Evolutionary conservation across 2,888 invertebrate species (phyloP).

Genomic region (Trachelus tabidus): DNA sequence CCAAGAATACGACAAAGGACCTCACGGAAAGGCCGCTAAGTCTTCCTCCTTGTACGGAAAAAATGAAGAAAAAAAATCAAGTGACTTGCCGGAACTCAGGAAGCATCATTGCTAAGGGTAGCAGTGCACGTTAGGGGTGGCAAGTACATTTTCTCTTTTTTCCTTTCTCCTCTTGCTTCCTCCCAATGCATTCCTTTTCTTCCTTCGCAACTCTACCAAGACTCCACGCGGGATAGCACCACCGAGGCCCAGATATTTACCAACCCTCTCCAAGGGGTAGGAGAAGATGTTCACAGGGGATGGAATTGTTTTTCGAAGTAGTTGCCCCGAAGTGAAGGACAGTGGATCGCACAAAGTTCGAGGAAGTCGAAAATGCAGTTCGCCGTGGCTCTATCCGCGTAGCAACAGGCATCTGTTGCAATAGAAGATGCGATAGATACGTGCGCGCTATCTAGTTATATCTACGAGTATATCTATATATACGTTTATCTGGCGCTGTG

Average conservation of each 20-base stretch:
- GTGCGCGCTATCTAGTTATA: conserved; percentile 36
- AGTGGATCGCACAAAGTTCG: conserved; percentile 12
- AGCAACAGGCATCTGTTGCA: conserved; percentile 65
- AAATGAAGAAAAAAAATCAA: not conserved
- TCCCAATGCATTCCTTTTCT: not conserved
- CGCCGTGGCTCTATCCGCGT: conserved; percentile 47
- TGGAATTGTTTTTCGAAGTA: not conserved
- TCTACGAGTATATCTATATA: conserved; percentile 16
- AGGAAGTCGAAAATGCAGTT: conserved; percentile 44
- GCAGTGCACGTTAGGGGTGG: not conserved
- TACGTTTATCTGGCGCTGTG: not conserved
- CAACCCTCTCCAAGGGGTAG: not conserved
- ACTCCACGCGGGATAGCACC: not conserved
- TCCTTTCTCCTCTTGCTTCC: not conserved
- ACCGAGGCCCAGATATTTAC: not conserved
- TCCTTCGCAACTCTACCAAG: not conserved
- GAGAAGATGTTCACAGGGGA: not conserved
- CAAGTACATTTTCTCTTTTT: not conserved
- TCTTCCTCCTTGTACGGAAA: not conserved
- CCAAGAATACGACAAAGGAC: not conserved
- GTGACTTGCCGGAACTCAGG: not conserved
- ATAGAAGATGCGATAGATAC: conserved; percentile 57
- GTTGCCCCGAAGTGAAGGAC: not conserved
- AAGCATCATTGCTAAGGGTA: not conserved
- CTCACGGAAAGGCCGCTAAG: not conserved